phyloP scores from a whole-genome alignment of 2,888 invertebrate species.

The Endotricha flammealis region DNA sequence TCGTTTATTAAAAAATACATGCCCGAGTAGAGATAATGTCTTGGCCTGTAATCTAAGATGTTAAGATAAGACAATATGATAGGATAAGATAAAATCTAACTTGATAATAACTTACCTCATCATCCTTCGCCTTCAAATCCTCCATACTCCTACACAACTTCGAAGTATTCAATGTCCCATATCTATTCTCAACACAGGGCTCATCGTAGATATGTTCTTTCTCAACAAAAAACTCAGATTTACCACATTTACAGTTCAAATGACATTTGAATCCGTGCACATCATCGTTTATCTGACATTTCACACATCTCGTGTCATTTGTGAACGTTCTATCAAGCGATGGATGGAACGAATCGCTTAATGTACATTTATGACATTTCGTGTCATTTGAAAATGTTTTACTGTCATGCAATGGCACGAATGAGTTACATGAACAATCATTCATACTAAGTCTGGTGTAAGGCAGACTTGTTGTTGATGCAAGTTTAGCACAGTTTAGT shows the following conservation, averaged over 20 bases:
- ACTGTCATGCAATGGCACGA: no score
- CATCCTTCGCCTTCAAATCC: no score
- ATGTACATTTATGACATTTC: slow-evolving; percentile 46
- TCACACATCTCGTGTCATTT: slow-evolving; percentile 34
- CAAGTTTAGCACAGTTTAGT: slow-evolving; percentile 57
- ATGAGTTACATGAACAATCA: slow-evolving; percentile 43
- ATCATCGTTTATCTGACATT: slow-evolving; percentile 45
- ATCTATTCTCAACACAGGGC: slow-evolving; percentile 53
- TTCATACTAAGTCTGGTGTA: slow-evolving; percentile 51
- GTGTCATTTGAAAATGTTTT: slow-evolving; percentile 28
- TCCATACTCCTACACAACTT: slow-evolving; percentile 50
- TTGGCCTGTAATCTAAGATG: no score
- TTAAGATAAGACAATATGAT: no score
- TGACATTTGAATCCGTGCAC: slow-evolving; percentile 60
- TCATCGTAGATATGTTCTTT: slow-evolving; percentile 82
- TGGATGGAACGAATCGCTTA: slow-evolving; percentile 30
- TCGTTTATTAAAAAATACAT: no score
- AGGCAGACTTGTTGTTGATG: slow-evolving; percentile 57
- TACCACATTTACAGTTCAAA: slow-evolving; percentile 54
- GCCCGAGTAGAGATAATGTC: no score
- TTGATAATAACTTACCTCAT: no score
- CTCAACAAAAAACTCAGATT: slow-evolving; percentile 51
- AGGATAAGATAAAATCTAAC: no score
- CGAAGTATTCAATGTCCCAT: slow-evolving; percentile 50
- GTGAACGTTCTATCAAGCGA: slow-evolving; percentile 26